A percentile compares a stretch with the other conserved stretches of the same genome.
Conservation (phyloP, 2,113 vertebrate species). For the Protomyctophum bolini region DNA sequence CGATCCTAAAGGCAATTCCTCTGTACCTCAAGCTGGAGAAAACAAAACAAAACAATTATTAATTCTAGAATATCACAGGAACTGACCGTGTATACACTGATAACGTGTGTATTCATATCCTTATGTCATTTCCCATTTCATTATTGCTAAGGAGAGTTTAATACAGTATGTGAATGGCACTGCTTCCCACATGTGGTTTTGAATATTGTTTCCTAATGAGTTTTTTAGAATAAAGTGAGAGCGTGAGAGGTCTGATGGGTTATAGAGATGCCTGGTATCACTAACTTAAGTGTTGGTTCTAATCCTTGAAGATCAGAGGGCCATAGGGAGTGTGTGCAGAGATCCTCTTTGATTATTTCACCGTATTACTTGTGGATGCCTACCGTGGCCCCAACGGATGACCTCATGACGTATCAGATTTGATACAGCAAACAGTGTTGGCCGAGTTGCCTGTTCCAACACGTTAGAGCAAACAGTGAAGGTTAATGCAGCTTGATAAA, state of each 20-base stretch:
- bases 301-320: slow-evolving; percentile 36
- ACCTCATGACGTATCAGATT: slow-evolving; percentile 69
- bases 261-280: too few species aligned
- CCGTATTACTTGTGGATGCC: slow-evolving; percentile 54
- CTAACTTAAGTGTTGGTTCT: not conserved
- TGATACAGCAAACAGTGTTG: slow-evolving; percentile 60
- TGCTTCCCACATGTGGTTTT: slow-evolving; percentile 58
- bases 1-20: slow-evolving; percentile 20
- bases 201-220: slow-evolving; percentile 52
- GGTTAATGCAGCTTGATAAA: slow-evolving; percentile 79
- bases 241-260: too few species aligned
- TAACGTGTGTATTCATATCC: slow-evolving; percentile 43
- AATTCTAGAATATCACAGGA: slow-evolving; percentile 54
- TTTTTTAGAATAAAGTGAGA: slow-evolving; percentile 65
- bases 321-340: slow-evolving; percentile 27
- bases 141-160: slow-evolving; percentile 70
- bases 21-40: slow-evolving; percentile 15
- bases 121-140: slow-evolving; percentile 70
- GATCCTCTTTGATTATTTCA: slow-evolving; percentile 22
- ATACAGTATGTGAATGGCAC: slow-evolving; percentile 69
- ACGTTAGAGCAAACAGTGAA: slow-evolving; percentile 73
- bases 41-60: slow-evolving; percentile 37
- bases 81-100: slow-evolving; percentile 42
- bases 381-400: slow-evolving; percentile 43
- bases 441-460: slow-evolving; percentile 61